Evolutionary conservation across 2,888 invertebrate genomes (phyloP).

Genomic region (Philhelius pedissequus): DNA sequence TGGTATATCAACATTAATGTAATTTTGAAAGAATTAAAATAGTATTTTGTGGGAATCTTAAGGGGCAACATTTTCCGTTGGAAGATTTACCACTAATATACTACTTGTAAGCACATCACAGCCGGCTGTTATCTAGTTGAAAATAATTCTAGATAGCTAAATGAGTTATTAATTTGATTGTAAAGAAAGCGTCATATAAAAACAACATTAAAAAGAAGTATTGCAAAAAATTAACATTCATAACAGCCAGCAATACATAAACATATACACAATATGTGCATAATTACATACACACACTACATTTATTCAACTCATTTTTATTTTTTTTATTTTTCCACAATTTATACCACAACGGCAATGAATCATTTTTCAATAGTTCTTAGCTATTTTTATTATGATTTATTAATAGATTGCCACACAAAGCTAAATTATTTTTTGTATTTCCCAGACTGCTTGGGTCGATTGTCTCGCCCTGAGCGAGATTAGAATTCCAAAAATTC

Average conservation of each 20-base stretch:
- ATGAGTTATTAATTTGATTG: too few species aligned
- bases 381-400: background rate
- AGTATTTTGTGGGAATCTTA: background rate
- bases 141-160: too few species aligned
- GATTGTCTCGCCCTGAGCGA: background rate
- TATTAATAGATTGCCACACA: constrained; percentile 12
- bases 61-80: background rate
- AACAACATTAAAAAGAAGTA: too few species aligned
- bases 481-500: background rate
- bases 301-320: too few species aligned
- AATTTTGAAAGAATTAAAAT: background rate
- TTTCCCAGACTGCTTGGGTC: constrained; percentile 3
- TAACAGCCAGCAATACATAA: too few species aligned
- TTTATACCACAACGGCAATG: background rate
- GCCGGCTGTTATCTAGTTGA: too few species aligned
- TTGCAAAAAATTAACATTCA: too few species aligned
- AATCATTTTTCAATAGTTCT: background rate
- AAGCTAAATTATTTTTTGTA: background rate
- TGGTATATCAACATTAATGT: too few species aligned
- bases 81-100: background rate
- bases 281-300: too few species aligned
- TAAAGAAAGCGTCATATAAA: too few species aligned
- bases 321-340: background rate
- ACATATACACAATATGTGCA: too few species aligned
- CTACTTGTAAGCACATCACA: background rate